These are phyloP conservation scores for Euleptes europaea DNA, from an alignment of 2,113 vertebrate species.

Conservation along the genomic window DNA sequence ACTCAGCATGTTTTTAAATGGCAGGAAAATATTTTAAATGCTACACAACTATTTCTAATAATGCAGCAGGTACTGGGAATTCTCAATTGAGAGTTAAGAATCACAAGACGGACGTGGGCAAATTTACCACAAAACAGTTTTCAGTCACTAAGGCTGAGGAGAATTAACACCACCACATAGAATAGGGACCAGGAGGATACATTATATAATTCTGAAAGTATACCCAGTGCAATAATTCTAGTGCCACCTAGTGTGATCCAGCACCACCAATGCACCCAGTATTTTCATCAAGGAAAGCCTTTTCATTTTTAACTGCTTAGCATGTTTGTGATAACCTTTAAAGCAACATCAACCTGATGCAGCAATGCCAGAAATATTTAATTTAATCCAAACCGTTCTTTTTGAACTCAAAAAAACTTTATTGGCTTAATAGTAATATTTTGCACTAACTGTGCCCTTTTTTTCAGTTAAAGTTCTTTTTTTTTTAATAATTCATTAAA, in stretches of 20 bases:
- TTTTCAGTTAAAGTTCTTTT: too few relatives aligned
- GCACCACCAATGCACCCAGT: fast-evolving
- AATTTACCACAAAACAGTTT: constrained; percentile 40
- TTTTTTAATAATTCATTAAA: background rate
- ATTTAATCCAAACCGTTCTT: background rate
- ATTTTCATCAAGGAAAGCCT: constrained; percentile 1
- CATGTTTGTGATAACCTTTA: background rate
- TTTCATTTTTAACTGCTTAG: background rate
- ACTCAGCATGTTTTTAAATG: background rate
- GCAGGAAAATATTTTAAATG: constrained; percentile 26
- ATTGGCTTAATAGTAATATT: background rate
- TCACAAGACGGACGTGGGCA: constrained; percentile 45
- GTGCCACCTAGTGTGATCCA: constrained; percentile 70
- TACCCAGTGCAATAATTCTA: constrained; percentile 41
- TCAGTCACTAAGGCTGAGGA: constrained; percentile 39
- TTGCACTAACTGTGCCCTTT: too few relatives aligned
- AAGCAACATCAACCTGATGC: background rate
- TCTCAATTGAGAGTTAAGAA: constrained; percentile 57
- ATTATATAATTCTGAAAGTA: constrained; percentile 28
- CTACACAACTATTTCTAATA: background rate
- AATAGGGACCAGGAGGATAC: constrained; percentile 43
- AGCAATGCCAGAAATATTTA: background rate
- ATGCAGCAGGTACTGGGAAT: constrained; percentile 32
- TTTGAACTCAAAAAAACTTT: background rate
- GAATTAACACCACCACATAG: constrained; percentile 42